phyloP scores from a whole-genome alignment of 2,888 invertebrate genomes.

The Cryptophagus acutangulus region DNA sequence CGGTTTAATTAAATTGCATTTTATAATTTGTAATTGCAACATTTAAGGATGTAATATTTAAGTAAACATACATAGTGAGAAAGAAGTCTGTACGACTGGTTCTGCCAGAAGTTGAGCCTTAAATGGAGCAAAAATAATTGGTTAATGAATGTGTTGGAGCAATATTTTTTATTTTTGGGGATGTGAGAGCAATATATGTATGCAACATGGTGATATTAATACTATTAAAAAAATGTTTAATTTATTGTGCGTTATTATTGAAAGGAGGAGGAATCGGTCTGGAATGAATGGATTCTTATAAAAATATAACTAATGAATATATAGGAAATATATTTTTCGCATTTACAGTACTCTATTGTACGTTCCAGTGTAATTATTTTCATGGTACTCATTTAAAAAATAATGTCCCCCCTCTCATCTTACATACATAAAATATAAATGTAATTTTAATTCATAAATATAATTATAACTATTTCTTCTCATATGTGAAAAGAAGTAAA shows the following conservation, averaged over 20 bases:
- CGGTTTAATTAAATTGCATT: too few species aligned
- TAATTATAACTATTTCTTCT: constrained; percentile 21
- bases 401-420: constrained; percentile 28
- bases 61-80: too few species aligned
- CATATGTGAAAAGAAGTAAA: constrained; percentile 22
- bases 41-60: too few species aligned
- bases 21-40: too few species aligned
- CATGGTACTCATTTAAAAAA: constrained; percentile 8
- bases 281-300: background rate
- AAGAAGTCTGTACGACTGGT: too few species aligned
- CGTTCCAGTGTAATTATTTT: constrained; percentile 8
- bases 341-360: constrained; percentile 2
- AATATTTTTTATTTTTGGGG: too few species aligned
- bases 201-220: constrained; percentile 2
- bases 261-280: too few species aligned
- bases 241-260: too few species aligned
- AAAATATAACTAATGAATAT: constrained; percentile 3
- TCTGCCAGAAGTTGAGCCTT: too few species aligned
- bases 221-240: too few species aligned
- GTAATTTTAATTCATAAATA: constrained; percentile 17
- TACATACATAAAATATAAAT: constrained; percentile 28
- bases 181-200: background rate
- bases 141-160: too few species aligned
- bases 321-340: constrained; percentile 6
- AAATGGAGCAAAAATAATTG: too few species aligned